Evolutionary conservation across 2,797 vertebrate species (phyloP), one percentile per base, ranked within the genome.

Genomic region (Tinamus major): DNA sequence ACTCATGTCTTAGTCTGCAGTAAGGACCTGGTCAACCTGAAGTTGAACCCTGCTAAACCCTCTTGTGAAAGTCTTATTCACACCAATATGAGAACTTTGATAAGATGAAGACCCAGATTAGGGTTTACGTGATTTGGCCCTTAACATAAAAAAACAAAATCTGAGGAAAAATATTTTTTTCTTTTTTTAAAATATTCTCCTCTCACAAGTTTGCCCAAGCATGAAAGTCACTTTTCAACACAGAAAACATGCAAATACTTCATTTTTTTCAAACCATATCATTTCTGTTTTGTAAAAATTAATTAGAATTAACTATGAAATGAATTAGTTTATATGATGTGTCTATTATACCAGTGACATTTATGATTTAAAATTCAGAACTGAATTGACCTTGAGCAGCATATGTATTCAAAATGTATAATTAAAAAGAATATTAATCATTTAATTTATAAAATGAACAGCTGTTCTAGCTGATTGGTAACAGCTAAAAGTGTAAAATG

Each of bases 391-490:
- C 89, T 96, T 95, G 94, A 96, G 69, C 53, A 92, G 89, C 87
- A 82, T 88, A 88, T 55, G 87, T 82, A 95, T 91, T 94, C 76
- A 87, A 93, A 94, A 81, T 61, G 14, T 69, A 58, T 78, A 95
- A 94, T 92, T 93, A 93, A 92, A 92, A 85, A 83, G 31, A 92
- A 75, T 95, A 91, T 91, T 94, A 96, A 94, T 85, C 18, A 93
- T 93, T 95, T 94, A 94, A 85, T 94, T 94, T 74, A 92, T 92
- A 92, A 96, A 96, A 85, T 81, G 91, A 92, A 90, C 88, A 93
- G 93, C 67, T 95, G 93, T 87, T 94, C 70, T 93, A 90, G 80
- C 88, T 96, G 93, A 96, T 95, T 96, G 27, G 87, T 96, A 95
- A 95, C 68, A 92, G 91, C 93, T 95, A 91, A 90, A 95, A 92